phyloP scores from a whole-genome alignment of 2,113 vertebrate genomes.

The Brachyhypopomus occidentalis region DNA sequence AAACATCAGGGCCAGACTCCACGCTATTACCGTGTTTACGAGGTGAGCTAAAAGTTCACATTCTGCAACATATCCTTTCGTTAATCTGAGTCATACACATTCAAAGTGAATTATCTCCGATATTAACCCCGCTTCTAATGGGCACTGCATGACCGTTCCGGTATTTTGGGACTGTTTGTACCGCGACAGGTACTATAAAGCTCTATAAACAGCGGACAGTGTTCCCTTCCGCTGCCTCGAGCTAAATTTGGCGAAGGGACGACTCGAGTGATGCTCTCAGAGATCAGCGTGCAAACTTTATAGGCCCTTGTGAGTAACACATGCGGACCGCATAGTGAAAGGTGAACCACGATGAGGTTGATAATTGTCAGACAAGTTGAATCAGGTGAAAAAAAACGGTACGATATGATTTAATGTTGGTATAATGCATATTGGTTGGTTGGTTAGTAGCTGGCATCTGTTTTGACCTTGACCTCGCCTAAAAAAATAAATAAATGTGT shows the following conservation, averaged over 20 bases:
- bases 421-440: no score
- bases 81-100: slow-evolving; percentile 46
- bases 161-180: slow-evolving; percentile 42
- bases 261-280: slow-evolving; percentile 23
- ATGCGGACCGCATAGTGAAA: no score
- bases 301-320: no score
- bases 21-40: slow-evolving; percentile 36
- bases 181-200: slow-evolving; percentile 28
- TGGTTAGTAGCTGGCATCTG: no score
- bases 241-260: slow-evolving; percentile 40
- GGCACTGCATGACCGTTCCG: slow-evolving; percentile 26
- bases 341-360: no score
- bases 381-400: no score
- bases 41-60: slow-evolving; percentile 18
- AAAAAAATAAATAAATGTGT: no score
- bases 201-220: slow-evolving; percentile 16
- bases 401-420: no score
- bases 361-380: no score
- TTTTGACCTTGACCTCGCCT: no score
- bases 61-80: slow-evolving; percentile 11
- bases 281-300: slow-evolving; percentile 8
- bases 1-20: slow-evolving; percentile 17
- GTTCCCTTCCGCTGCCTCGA: background rate
- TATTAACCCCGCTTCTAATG: slow-evolving; percentile 26
- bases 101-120: slow-evolving; percentile 46